A percentile compares a stretch with the other conserved stretches of the same genome.
Conservation (phyloP, 2,888 invertebrate species). For the Andrena bicolor region DNA sequence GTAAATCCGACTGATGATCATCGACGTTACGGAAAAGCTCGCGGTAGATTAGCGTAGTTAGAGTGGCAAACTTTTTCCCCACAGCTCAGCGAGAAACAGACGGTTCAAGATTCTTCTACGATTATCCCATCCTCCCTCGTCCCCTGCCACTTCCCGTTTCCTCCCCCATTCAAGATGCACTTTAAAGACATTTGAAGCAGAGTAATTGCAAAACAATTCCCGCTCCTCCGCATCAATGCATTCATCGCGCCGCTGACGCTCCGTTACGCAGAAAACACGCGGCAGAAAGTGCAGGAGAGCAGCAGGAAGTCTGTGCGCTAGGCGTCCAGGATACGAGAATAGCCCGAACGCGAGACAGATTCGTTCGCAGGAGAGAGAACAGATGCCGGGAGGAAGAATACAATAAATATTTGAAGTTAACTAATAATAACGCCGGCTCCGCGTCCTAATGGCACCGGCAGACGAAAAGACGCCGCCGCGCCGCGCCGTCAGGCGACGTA, state of each 20-base stretch:
- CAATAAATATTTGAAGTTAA: conserved; percentile 82
- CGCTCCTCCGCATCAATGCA: no score
- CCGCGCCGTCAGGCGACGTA: conserved; percentile 30
- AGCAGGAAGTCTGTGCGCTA: conserved; percentile 35
- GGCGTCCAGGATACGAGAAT: conserved; percentile 62
- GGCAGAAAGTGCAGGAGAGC: conserved; percentile 6
- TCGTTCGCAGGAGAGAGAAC: conserved; percentile 34
- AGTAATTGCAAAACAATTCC: neutral
- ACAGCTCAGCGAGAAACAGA: neutral
- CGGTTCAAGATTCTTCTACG: neutral
- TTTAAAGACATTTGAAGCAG: no score
- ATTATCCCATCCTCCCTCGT: neutral
- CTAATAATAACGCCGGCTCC: conserved; percentile 80
- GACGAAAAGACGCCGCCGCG: conserved; percentile 73
- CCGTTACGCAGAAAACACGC: neutral
- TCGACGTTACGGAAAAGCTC: conserved; percentile 40
- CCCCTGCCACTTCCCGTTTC: neutral
- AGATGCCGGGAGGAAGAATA: conserved; percentile 67
- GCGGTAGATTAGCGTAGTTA: conserved; percentile 45
- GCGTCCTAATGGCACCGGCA: conserved; percentile 71
- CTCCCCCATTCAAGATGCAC: no score
- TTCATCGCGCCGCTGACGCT: neutral
- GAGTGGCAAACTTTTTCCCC: conserved; percentile 22
- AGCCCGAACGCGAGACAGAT: conserved; percentile 55
- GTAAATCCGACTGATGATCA: conserved; percentile 42